Conservation (phyloP, 2,888 invertebrate genomes). For the Xestia sexstrigata region DNA sequence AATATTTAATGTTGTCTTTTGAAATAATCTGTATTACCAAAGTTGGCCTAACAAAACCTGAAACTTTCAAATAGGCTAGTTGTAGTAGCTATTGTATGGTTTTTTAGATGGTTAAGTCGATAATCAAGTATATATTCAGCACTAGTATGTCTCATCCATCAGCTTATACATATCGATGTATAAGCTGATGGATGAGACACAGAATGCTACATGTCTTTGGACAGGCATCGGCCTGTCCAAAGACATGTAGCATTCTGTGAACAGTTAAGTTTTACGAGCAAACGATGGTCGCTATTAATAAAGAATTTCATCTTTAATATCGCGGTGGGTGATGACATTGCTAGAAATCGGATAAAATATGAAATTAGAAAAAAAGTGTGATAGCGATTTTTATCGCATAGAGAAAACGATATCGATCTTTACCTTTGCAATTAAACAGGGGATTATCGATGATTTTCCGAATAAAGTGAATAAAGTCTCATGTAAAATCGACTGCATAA, state of each 20-base stretch:
- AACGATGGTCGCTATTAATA: constrained; percentile 43
- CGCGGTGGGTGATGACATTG: not conserved
- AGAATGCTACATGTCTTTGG: no score
- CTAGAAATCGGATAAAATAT: not conserved
- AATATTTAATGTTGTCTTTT: not conserved
- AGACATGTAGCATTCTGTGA: constrained; percentile 34
- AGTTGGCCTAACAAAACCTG: not conserved
- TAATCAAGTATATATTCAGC: not conserved
- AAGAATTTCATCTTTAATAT: constrained; percentile 40
- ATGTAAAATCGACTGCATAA: not conserved
- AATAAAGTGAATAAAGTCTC: not conserved
- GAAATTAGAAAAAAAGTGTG: not conserved
- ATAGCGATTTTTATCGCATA: not conserved
- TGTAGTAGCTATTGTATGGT: not conserved
- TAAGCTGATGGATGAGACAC: no score
- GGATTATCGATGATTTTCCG: not conserved
- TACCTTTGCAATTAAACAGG: not conserved
- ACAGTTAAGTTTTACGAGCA: constrained; percentile 57
- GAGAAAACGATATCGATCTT: not conserved
- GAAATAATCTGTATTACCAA: not conserved
- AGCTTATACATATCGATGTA: constrained; percentile 26
- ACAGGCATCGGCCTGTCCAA: no score
- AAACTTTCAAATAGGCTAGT: not conserved
- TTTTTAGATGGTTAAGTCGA: not conserved
- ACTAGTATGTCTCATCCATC: not conserved